Evolutionary conservation across 2,113 vertebrate genomes (phyloP), one percentile per base, ranked within the genome.

Genomic region (Corythoichthys intestinalis): DNA sequence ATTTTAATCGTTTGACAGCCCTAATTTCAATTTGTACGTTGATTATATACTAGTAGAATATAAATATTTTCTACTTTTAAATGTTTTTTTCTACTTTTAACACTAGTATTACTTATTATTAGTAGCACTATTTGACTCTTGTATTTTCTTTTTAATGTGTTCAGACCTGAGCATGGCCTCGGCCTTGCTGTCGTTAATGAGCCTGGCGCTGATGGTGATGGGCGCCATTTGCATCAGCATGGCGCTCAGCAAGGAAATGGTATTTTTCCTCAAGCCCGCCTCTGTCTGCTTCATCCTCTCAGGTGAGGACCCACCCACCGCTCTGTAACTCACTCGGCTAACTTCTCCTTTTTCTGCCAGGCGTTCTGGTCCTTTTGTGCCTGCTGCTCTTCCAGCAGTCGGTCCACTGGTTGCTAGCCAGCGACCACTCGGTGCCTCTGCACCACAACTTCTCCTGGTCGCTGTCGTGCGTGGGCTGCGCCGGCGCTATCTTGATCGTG

Each of bases 371-470:
- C 35, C 87, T 95, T 1, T 57, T 93, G 54, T 91, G 88, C 34
- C 77, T 96, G 61, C 60, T 92, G 63, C 77, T 94, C 11, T 96
- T 95, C 88, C 93, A 94, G 69, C 93, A 93, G 76, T 93, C 94
- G 0, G 91, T 96, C 5, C 47, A 77, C 15, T 91, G 87, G 4
- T 86, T 94, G 6, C 78, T 96, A 44, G 83, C 80, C 73, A 92
- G 88, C 11, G 90, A 92, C 70, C 82, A 88, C 76, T 80, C 84
- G 0, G 86, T 93, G 17, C 89, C 90, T 0, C 88, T 96, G 37
- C 82, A 91, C 61, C 92, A 94, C 0, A 88, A 94, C 72, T 92
- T 95, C 65, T 93, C 94, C 44, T 95, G 94, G 94, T 95, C 94
- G 0, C 90, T 93, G 77, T 91, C 90, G 10, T 95, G 93, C 2